Conservation (phyloP, 2,113 vertebrate genomes). For the Pitta sordida region DNA sequence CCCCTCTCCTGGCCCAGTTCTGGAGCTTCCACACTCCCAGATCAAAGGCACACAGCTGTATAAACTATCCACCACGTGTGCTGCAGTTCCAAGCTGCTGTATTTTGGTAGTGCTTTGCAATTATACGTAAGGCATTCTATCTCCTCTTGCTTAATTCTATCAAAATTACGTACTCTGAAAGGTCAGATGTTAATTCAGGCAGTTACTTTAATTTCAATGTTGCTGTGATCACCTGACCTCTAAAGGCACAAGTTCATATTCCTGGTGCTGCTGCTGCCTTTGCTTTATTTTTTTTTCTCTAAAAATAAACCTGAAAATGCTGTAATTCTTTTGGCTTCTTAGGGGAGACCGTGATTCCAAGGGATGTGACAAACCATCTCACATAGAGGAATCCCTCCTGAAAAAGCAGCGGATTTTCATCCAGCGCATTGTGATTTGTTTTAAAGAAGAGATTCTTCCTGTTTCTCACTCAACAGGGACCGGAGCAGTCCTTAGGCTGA, state of each 20-base stretch:
- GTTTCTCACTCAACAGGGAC: neutral
- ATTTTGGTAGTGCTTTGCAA: neutral
- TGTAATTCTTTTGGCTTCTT: neutral
- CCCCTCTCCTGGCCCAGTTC: neutral
- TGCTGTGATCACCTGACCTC: neutral
- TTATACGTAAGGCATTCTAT: neutral
- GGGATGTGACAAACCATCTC: neutral
- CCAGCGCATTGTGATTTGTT: neutral
- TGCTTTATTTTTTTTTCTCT: neutral
- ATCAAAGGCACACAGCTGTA: neutral
- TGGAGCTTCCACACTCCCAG: neutral
- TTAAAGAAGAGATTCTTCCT: neutral
- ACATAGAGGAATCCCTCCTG: neutral
- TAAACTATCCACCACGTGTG: neutral
- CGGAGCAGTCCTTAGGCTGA: neutral
- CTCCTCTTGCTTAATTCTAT: neutral
- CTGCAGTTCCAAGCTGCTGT: neutral
- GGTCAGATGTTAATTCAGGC: neutral
- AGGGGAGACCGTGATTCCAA: neutral
- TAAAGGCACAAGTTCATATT: neutral
- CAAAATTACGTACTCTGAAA: neutral
- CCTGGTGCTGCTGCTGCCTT: neutral
- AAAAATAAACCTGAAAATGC: neutral
- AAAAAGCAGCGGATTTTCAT: neutral
- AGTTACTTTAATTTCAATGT: neutral